Base-by-base conservation (phyloP, 1,140 invertebrate species). In the Gryon sp. region DNA sequence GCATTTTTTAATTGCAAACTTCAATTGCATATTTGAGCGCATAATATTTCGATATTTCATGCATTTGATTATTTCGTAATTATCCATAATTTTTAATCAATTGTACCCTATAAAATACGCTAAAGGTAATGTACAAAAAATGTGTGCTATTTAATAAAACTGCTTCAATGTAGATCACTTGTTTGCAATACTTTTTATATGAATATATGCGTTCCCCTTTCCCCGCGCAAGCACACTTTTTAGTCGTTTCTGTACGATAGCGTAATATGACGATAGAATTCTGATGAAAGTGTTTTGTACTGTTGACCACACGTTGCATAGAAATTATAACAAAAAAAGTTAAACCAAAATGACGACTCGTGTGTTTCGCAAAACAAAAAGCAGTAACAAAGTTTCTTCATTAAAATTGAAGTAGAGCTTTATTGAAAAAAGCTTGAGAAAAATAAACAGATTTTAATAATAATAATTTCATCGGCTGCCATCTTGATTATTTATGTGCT, bases 191-290 rank as follows among this genome's bases (percentile, higher is more conserved):
- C 40, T 28, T 46, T 68, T 11, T 30, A 22, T 34, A 48, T 69
- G 63, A 55, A 41, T 55, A 41, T 45, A 48, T 68, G 40, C 55
- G 38, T 3, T 32, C n/a, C 20, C 46, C 30, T 52, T 43, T 32
- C 41, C 40, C 28, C 14, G 43, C 19, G 36, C 48, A 26, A 16
- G 46, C 15, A 55, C 30, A 45, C 48, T 66, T 68, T 68, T 45
- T 57, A 20, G 48, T 24, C 52, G 30, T 22, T 55, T 55, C 4
- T 19, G 22, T 28, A n/a, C 24, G 41, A 68, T 68, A 68, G n/a
- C 52, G 43, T 36, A 24, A 45, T 66, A 66, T 57, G 52, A 46
- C 53, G 65, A 69, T 69, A 50, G 41, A 59, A 69, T 69, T 69
- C 28, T 59, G 32, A 57, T 69, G 65, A 36, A 57, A 50, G 7